These are phyloP conservation scores for Allophyes oxyacanthae DNA, from an alignment of 2,888 invertebrate genomes.

Conservation along the genomic window DNA sequence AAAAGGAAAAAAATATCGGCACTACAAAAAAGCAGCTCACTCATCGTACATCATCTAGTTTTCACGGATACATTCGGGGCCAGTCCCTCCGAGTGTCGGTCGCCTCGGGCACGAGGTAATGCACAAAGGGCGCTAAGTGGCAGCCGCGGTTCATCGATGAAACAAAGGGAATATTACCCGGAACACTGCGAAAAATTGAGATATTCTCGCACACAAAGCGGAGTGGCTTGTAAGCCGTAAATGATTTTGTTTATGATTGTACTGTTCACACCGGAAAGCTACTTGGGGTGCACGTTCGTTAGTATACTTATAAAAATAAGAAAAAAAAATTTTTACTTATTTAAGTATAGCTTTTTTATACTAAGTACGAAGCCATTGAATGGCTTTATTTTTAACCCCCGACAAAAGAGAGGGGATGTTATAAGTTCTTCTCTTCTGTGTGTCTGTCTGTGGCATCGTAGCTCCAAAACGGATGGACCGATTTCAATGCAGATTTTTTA, in stretches of 20 bases:
- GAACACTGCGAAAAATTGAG: slow-evolving; percentile 60
- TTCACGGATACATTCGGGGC: slow-evolving; percentile 22
- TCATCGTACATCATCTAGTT: slow-evolving; percentile 46
- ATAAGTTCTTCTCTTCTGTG: too few relatives aligned
- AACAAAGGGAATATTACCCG: slow-evolving; percentile 70
- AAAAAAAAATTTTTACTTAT: too few relatives aligned
- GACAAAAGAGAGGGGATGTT: too few relatives aligned
- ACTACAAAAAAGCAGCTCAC: slow-evolving; percentile 40
- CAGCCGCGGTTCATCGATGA: slow-evolving; percentile 70
- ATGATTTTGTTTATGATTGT: slow-evolving; percentile 59
- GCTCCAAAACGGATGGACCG: too few relatives aligned
- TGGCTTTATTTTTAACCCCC: too few relatives aligned
- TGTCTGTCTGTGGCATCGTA: too few relatives aligned
- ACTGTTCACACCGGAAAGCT: slow-evolving; percentile 37
- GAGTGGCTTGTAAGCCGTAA: slow-evolving; percentile 54
- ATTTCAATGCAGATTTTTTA: too few relatives aligned
- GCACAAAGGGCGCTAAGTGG: slow-evolving; percentile 81
- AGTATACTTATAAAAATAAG: slow-evolving; percentile 1
- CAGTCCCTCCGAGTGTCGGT: slow-evolving; percentile 36
- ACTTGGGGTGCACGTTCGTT: slow-evolving; percentile 34
- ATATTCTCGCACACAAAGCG: slow-evolving; percentile 52
- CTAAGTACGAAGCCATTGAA: too few relatives aligned
- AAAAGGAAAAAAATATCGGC: slow-evolving; percentile 33
- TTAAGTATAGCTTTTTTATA: too few relatives aligned
- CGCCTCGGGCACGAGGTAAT: slow-evolving; percentile 73